Base-by-base conservation (phyloP, 2,888 invertebrate genomes). In the Sericinus montela region DNA sequence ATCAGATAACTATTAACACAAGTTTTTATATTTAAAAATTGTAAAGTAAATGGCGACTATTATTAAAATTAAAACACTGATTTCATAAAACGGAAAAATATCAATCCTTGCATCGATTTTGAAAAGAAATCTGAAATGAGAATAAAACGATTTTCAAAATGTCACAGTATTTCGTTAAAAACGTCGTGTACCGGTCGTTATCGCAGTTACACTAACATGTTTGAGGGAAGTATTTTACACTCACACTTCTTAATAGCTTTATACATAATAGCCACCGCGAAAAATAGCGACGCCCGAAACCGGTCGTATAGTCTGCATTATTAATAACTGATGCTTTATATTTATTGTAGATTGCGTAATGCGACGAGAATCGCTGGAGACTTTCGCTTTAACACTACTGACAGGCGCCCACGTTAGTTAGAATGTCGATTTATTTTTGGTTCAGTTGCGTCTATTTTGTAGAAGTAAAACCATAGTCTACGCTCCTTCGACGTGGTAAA, bases 111-210 rank as follows among this genome's bases (percentile, higher is more conserved):
- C 25, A 8, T 25, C 19, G 37, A 39, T 43, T 46, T 14, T 5
- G 23, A 41, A 29, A 38, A 9, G 6, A 13, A 23, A 11, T 10
- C n/a, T 28, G 25, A 16, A 47, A 19, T 25, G 16, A 14, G 25
- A 41, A 46, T 1, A n/a, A 14, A 36, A 3, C 46, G 37, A 37
- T 37, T 42, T 36, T 56, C 57, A 55, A 59, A n/a, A 58, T 44
- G 53, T 51, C 53, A 45, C 46, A 55, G 51, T 50, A 39, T 51
- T n/a, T 55, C 52, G 56, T 59, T 62, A 45, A 42, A 66, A 70
- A 77, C 81, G 80, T 79, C 78, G 69, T 70, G 53, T 68, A 60
- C 65, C 72, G 67, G 63, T 69, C 80, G 75, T 80, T 80, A 82
- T 80, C 80, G 74, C 69, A 51, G 65, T 67, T 62, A 67, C 65